Percentiles rank a stretch among this genome's conserved stretches.
Evolutionary conservation across 2,797 vertebrate species (phyloP).

Genomic region (Melopsittacus undulatus): DNA sequence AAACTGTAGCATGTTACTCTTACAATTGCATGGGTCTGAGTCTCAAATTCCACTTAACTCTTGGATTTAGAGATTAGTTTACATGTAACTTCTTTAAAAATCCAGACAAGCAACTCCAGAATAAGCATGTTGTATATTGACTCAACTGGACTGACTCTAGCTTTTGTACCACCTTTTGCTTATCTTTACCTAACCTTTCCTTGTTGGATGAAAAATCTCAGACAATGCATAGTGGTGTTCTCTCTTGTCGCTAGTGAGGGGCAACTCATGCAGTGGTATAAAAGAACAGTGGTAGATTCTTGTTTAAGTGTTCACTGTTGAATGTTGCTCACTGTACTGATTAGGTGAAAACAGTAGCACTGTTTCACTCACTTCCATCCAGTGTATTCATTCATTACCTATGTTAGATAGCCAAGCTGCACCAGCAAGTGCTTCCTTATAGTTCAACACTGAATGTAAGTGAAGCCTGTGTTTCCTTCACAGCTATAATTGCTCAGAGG

Average conservation of each 20-base stretch:
- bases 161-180: background rate
- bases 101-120: background rate
- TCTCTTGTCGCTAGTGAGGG: background rate
- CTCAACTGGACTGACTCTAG: background rate
- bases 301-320: background rate
- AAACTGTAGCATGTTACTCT: background rate
- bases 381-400: background rate
- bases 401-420: background rate
- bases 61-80: background rate
- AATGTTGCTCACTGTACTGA: background rate
- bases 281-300: background rate
- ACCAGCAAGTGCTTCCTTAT: background rate
- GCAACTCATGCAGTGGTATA: background rate
- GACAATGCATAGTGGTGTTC: background rate
- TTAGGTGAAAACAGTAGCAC: background rate
- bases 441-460: background rate
- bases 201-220: background rate
- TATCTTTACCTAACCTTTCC: background rate
- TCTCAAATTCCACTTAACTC: background rate
- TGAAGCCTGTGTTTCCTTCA: background rate
- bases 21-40: background rate
- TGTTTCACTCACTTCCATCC: background rate
- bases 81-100: background rate
- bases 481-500: background rate
- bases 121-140: background rate